Base-by-base conservation (phyloP, 2,888 invertebrate species). In the Capitulum mitella region DNA sequence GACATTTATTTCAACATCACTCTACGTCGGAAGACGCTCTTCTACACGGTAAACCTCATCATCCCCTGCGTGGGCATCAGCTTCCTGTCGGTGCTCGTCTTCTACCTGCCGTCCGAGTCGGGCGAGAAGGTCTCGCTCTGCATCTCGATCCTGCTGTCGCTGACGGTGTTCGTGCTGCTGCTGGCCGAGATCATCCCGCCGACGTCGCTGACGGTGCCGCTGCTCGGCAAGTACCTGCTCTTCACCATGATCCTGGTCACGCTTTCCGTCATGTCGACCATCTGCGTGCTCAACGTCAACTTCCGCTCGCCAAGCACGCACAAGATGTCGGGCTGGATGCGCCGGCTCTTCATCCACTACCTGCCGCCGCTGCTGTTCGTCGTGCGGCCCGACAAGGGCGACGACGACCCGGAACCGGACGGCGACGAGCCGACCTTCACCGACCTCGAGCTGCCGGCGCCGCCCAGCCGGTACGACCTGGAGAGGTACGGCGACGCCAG, bases 1-100 rank as follows among this genome's bases (percentile, higher is more conserved):
- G 98, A 98, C 88, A 97, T 99, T 85, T 96, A 97, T 83, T 99
- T 98, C 89, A 95, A 98, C 88, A 92, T 99, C 84, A 97, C 97
- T 81, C 89, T 97, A 81, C 89, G 97, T 83, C 89, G 97, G 84
- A 97, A 97, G 88, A 97, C 98, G 58, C 91, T 98, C 81, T 98
- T 98, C 89, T 98, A 98, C 89, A 97, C 97, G 78, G 95, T 98
- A 84, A 98, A 98, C 87, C 90, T 98, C 82, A 97, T 98, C 85
- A 95, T 97, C 84, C 98, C 97, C 79, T 98, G 97, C 86, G 95
- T 98, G 81, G 96, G 96, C 82, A 97, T 98, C 85, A 96, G 96
- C 81, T 96, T 97, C 87, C 90, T 99, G 82, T 97, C 97, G 83
- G 95, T 98, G 80, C 89, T 99, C 81, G 98, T 98, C 82, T 98